Evolutionary conservation across 2,113 vertebrate species (phyloP), one percentile per base, ranked within the genome.

Genomic region (Carlito syrichta): DNA sequence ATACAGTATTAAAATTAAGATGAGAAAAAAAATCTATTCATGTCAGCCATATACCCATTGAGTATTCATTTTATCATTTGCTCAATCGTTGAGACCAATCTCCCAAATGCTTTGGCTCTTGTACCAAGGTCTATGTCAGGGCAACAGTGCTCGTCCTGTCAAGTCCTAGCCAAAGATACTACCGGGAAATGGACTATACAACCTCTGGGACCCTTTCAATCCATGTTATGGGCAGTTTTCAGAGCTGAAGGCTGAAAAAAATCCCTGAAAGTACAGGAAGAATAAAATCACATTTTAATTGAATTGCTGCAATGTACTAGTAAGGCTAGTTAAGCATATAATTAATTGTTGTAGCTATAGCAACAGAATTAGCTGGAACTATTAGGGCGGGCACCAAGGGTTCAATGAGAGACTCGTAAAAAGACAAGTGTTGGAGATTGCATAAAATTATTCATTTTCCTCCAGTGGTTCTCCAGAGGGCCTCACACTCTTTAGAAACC

Each of bases 291-390:
- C 93, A 95, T 97, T 97, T 95, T 96, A 98, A 97, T 96, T 97
- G 95, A 97, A 96, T 96, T 73, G 76, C 96, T 82, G 54, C 60
- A 63, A 43, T 91, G 89, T 91, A 94, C 88, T 94, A 86, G 97
- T 97, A 95, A 96, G 97, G 93, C 97, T 97, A 97, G 97, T 97
- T 97, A 97, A 92, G 91, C 94, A 89, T 95, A 88, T 96, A 97
- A 98, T 97, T 97, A 97, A 97, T 98, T 97, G 95, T 90, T 94
- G 97, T 97, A 96, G 86, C 98, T 89, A 97, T 97, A 84, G 98
- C 96, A 97, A 97, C 97, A 91, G 62, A 95, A 95, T 90, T 91
- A 89, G 91, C 93, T 93, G 97, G 62, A 68, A 69, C 86, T 54
- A 45, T 94, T 40, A 97, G 91, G 88, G 93, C 40, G 23, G 86